These are phyloP conservation scores for Gallirallus australis DNA, from an alignment of 2,797 vertebrate species.

Conservation along the genomic window DNA sequence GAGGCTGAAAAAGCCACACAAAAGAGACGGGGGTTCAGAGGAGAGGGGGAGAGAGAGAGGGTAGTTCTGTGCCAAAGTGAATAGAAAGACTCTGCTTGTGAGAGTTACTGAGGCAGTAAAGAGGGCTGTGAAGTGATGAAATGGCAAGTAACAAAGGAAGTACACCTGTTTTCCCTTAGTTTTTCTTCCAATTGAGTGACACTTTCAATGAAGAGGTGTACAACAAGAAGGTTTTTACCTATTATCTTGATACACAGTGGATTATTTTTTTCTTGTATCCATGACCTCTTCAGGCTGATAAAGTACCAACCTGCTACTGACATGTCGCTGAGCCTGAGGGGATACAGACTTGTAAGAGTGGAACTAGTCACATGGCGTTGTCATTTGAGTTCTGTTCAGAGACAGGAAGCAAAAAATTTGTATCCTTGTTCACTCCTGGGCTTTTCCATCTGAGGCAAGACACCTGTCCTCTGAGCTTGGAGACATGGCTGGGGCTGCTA, in stretches of 20 bases:
- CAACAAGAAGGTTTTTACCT: background rate
- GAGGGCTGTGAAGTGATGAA: background rate
- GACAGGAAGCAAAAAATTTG: background rate
- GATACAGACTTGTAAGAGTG: rapidly evolving
- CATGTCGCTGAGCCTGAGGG: background rate
- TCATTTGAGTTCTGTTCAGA: background rate
- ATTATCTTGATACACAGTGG: background rate
- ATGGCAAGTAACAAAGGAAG: background rate
- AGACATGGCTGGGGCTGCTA: background rate
- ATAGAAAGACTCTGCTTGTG: background rate
- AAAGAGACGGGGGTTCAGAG: background rate
- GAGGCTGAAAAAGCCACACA: background rate
- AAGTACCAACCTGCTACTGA: background rate
- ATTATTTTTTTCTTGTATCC: background rate
- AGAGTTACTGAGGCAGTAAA: background rate
- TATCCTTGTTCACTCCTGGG: background rate
- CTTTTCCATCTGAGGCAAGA: background rate
- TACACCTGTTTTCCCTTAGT: background rate
- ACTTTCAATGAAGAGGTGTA: background rate
- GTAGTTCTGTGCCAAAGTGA: background rate
- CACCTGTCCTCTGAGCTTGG: background rate
- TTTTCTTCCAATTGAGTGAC: background rate
- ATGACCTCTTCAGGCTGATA: background rate
- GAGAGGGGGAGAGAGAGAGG: background rate
- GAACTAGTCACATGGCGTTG: too few species aligned